phyloP scores from a whole-genome alignment of 2,888 invertebrate species.

The Ceraclea dissimilis region DNA sequence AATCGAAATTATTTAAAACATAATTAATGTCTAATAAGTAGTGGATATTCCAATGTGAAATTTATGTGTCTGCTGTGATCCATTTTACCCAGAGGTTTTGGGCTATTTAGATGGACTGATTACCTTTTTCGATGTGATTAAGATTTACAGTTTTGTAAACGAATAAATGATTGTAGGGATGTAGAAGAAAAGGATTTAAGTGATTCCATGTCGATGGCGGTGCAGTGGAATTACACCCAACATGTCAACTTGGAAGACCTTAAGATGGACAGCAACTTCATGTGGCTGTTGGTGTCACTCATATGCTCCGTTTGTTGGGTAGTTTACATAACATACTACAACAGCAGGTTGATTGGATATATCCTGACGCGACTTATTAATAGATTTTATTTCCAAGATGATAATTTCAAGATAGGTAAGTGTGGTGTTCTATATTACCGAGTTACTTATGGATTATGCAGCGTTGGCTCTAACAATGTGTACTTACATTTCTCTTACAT shows the following conservation, averaged over 20 bases:
- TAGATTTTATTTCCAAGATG: slow-evolving; percentile 76
- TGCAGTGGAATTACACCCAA: slow-evolving; percentile 55
- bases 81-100: no score
- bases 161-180: background rate
- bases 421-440: slow-evolving; percentile 19
- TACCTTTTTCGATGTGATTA: no score
- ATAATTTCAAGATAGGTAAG: slow-evolving; percentile 83
- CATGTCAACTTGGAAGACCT: slow-evolving; percentile 59
- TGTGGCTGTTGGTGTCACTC: slow-evolving; percentile 71
- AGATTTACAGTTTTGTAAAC: no score
- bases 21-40: no score
- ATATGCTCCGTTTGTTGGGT: slow-evolving; percentile 84
- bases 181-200: background rate
- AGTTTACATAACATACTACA: slow-evolving; percentile 91
- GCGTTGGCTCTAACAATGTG: no score
- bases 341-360: slow-evolving; percentile 85
- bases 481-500: no score
- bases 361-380: slow-evolving; percentile 84
- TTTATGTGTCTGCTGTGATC: no score
- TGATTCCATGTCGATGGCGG: slow-evolving; percentile 29
- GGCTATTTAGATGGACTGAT: no score
- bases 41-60: no score
- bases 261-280: slow-evolving; percentile 68
- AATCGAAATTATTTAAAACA: no score
- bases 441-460: no score